phyloP scores from a whole-genome alignment of 2,797 vertebrate genomes.

The Yasuhikotakia modesta region DNA sequence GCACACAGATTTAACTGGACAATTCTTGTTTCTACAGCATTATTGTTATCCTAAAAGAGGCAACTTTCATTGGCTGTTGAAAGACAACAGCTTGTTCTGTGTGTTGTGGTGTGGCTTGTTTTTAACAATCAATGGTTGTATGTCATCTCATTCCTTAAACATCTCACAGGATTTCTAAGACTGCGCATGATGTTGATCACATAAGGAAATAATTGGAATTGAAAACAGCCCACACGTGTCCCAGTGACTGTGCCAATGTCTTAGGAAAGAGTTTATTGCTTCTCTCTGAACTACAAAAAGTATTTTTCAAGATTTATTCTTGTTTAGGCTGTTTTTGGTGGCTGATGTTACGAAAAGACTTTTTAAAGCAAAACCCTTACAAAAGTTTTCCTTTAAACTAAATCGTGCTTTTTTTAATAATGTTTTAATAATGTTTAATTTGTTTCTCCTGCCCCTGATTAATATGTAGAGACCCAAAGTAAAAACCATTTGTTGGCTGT shows the following conservation, averaged over 20 bases:
- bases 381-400: not conserved
- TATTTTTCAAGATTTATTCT: conserved; percentile 55
- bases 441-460: no score
- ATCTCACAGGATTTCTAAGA: conserved; percentile 41
- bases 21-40: not conserved
- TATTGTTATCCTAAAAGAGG: not conserved
- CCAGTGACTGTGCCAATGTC: conserved; percentile 49
- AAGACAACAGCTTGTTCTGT: not conserved
- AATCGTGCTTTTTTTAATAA: no score
- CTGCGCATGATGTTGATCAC: conserved; percentile 55
- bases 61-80: not conserved
- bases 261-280: conserved; percentile 51
- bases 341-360: conserved; percentile 25
- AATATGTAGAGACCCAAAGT: no score
- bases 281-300: conserved; percentile 49
- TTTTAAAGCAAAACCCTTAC: not conserved
- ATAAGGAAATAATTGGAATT: conserved; percentile 53
- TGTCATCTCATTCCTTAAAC: conserved; percentile 31
- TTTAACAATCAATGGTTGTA: conserved; percentile 13
- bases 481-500: no score
- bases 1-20: not conserved
- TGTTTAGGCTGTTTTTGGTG: conserved; percentile 33
- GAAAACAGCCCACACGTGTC: conserved; percentile 52
- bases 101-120: not conserved
- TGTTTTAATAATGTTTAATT: no score